Base-by-base conservation (phyloP, 2,113 vertebrate species). In the Stomatorhinus ivindoensis region DNA sequence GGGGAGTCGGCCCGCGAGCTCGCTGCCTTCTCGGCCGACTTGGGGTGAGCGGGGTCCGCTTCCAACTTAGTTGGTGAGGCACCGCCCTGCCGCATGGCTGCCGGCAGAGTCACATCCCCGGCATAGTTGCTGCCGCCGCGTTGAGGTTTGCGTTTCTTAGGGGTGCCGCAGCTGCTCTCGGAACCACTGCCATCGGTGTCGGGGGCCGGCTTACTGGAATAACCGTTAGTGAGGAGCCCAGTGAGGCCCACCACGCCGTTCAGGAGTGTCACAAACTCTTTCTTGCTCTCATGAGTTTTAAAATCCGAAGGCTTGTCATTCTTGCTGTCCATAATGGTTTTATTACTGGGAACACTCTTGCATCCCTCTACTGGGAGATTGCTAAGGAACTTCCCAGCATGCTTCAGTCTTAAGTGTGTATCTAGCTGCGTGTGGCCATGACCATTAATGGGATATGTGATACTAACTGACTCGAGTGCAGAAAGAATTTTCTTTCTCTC, bases 111-210 rank as follows among this genome's bases (percentile, higher is more conserved):
- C 94, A 98, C 92, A 95, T 95, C 96, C 94, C 98, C 98, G 91
- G 94, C 94, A 88, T 96, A 96, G 96, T 97, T 99, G 93, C 95
- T 90, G 91, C 96, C 97, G 94, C 96, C 97, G 90, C 97, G 97
- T 93, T 97, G 96, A 92, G 96, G 96, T 94, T 97, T 97, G 92
- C 97, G 94, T 93, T 98, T 99, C 91, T 99, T 99, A 2, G 97
- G 97, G 0, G 97, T 98, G 80, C 97, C 97, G 92, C 98, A 99
- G 92, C 98, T 97, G 87, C 97, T 98, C 94, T 99, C 98, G 0
- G 98, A 99, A 90, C 98, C 97, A 9, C 98, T 99, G 86, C 98
- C 97, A 91, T 99, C 98, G 47, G 98, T 98, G 90, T 99, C 98
- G 0, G 94, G 94, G 87, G 95, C 95, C 15, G 90, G 86, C 94